Evolutionary conservation across 2,888 invertebrate species (phyloP).

Genomic region (Orchestes rusci): DNA sequence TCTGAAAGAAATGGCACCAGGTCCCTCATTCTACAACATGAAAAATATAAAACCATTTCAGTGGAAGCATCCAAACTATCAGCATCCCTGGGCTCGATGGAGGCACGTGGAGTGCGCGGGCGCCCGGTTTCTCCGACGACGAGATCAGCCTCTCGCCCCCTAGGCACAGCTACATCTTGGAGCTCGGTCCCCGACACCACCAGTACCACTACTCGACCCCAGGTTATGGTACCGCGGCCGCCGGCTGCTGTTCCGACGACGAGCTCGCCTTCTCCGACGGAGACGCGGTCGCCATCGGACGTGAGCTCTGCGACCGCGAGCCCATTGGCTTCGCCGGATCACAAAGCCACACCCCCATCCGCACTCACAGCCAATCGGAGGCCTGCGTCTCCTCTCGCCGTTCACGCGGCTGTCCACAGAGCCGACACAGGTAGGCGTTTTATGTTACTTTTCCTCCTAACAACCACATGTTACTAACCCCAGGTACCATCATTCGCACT

Average conservation of each 20-base stretch:
- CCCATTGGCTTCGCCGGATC: constrained; percentile 35
- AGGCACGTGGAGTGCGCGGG: constrained; percentile 34
- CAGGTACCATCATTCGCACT: constrained; percentile 40
- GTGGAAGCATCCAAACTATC: constrained; percentile 49
- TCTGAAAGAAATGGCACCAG: no score
- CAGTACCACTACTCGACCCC: constrained; percentile 22
- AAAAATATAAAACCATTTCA: no score
- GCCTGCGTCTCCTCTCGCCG: constrained; percentile 44
- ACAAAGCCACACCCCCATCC: constrained; percentile 21
- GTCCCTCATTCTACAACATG: no score
- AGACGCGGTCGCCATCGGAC: constrained; percentile 44
- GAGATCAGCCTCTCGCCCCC: constrained; percentile 63
- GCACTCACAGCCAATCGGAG: constrained; percentile 26
- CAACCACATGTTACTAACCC: constrained; percentile 4
- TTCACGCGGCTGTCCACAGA: constrained; percentile 50
- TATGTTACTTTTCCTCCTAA: constrained; percentile 17
- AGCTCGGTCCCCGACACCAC: constrained; percentile 51
- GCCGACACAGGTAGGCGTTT: constrained; percentile 41
- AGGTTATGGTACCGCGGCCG: constrained; percentile 34
- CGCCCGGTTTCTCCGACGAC: constrained; percentile 81
- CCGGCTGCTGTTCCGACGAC: constrained; percentile 46
- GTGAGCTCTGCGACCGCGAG: constrained; percentile 45
- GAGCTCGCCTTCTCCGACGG: constrained; percentile 40
- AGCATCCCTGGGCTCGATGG: constrained; percentile 53
- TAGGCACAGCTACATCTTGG: constrained; percentile 55